These are phyloP conservation scores for Albula goreensis DNA, from an alignment of 2,113 vertebrate species.

Conservation along the genomic window DNA sequence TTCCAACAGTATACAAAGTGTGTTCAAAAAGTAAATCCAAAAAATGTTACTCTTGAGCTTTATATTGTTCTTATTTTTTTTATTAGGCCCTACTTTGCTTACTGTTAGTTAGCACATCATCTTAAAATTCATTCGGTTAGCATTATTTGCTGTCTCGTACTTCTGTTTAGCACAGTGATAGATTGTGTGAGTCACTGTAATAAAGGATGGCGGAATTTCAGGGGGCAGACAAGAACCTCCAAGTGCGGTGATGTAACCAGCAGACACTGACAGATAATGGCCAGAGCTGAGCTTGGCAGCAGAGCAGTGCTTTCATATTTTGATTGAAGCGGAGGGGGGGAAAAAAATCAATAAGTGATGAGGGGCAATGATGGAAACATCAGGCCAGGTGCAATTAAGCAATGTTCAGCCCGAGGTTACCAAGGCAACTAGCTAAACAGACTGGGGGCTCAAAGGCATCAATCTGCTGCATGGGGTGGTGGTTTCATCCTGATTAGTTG, in stretches of 20 bases:
- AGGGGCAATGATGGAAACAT: conserved; percentile 9
- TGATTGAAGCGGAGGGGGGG: neutral
- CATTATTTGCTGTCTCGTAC: neutral
- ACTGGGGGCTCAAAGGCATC: neutral
- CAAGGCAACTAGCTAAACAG: conserved; percentile 20
- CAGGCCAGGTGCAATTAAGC: conserved; percentile 17
- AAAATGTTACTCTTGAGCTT: no score
- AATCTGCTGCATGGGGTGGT: neutral
- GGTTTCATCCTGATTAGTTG: neutral
- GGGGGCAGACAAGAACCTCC: neutral
- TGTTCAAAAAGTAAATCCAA: no score
- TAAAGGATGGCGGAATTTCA: neutral
- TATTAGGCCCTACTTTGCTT: no score
- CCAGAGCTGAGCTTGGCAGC: neutral
- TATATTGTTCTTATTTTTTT: no score
- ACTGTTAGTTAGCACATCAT: no score
- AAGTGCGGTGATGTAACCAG: neutral
- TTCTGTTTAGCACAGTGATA: neutral
- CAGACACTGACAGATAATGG: neutral
- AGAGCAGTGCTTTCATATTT: neutral
- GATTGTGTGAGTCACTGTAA: neutral
- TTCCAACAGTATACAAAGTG: no score
- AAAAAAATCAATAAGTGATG: conserved; percentile 26
- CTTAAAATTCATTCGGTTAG: no score
- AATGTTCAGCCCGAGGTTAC: conserved; percentile 18